Conservation (phyloP, 2,113 vertebrate genomes). For the Dicaeum eximium region DNA sequence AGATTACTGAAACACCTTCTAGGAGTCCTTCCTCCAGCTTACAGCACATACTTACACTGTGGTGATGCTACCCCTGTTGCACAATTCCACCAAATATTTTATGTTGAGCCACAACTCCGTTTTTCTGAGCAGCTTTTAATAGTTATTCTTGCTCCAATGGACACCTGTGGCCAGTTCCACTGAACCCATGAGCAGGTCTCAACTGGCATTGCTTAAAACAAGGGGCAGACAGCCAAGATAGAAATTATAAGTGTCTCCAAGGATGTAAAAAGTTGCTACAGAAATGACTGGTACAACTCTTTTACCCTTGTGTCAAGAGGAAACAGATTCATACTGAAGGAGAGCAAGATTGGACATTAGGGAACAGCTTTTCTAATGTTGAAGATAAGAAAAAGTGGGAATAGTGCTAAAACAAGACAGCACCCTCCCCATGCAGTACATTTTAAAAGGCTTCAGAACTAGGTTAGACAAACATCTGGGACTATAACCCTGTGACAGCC, state of each 20-base stretch:
- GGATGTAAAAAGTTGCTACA: not conserved
- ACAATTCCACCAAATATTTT: not conserved
- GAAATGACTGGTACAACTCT: not conserved
- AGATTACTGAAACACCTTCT: not conserved
- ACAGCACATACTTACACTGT: not conserved
- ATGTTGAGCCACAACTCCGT: fast-evolving
- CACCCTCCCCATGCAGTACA: not conserved
- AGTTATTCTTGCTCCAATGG: not conserved
- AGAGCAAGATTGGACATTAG: not conserved
- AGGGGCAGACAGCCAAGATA: not conserved
- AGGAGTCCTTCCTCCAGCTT: not conserved
- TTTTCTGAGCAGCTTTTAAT: not conserved
- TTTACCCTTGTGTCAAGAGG: not conserved
- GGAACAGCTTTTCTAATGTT: not conserved
- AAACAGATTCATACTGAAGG: not conserved
- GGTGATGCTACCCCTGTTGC: not conserved
- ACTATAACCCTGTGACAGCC: not conserved
- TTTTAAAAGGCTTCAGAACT: not conserved
- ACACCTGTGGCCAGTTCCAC: not conserved
- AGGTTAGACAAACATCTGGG: not conserved
- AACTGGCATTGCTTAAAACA: not conserved
- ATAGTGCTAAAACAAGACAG: not conserved
- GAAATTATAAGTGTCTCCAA: not conserved
- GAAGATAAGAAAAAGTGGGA: not conserved
- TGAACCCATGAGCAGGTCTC: not conserved